Evolutionary conservation across 1,140 invertebrate genomes (phyloP), one percentile per base, ranked within the genome.

Genomic region (Nomia melanderi): DNA sequence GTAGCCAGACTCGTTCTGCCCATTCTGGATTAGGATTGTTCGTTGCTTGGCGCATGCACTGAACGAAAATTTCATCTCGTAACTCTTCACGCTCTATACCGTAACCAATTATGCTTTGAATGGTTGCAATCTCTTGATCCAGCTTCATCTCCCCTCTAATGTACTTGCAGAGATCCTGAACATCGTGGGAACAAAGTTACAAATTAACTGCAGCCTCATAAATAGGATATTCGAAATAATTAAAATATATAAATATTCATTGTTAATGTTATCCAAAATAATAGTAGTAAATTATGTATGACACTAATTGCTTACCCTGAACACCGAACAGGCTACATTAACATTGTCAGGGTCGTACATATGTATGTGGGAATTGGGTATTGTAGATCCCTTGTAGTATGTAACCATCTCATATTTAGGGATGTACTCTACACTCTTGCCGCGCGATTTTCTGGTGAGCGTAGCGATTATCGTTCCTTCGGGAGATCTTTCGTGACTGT

Each of bases 331-430:
- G 6, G 97, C 97, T 1, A 98, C 94, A 56, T 96, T 96, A 23
- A 98, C 95, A 89, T 98, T 98, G 86, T 99, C 98, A 1, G 97
- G 97, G 93, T 99, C 98, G 90, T 98, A 98, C 93, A 99, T 95
- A 86, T 98, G 97, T 87, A 98, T 96, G 91, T 99, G 98, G 0
- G 98, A 98, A 72, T 96, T 98, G 1, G 97, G 96, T 85, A 99
- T 99, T 53, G 95, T 95, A 66, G 95, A 96, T 33, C 95, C 96
- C 89, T 97, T 97, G 81, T 96, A 97, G 91, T 96, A 98, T 0
- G 95, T 96, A 1, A 98, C 95, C 97, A 99, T 98, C 90, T 99
- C 97, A 86, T 97, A 96, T 87, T 98, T 98, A 0, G 96, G 96
- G 36, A 98, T 93, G 65, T 96, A 93, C 88, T 98, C 97, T 79